Base-by-base conservation (phyloP, 2,797 vertebrate species). In the Propithecus perrieri region DNA sequence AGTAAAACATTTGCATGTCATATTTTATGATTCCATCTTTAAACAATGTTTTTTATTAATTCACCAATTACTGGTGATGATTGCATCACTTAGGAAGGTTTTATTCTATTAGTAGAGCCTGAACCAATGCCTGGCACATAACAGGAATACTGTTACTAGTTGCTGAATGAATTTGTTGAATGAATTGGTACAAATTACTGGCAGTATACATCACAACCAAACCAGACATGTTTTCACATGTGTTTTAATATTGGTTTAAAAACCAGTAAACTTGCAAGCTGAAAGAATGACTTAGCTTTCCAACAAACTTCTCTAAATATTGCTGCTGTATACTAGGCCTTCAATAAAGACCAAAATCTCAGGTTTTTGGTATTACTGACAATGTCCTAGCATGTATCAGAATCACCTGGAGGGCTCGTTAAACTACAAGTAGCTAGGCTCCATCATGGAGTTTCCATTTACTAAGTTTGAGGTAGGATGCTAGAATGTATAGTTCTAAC, bases 101-200 rank as follows among this genome's bases (percentile, higher is more conserved):
- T 95, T 87, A 61, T 57, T 97, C 53, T 91, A 17, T 92, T 74
- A 91, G 71, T 84, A 43, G 35, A 94, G 41, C 28, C 78, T 90
- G 75, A 80, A 94, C 35, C 18, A 90, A 35, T 81, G 46, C 69
- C 96, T 94, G 43, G 72, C 43, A n/a, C 28, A 46, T 41, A 92
- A 53, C 28, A 90, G 76, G 43, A 80, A 50, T 46, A 76, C 33
- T 65, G 15, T 63, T 86, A 59, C 75, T 67, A 59, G 88, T 55
- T 96, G 75, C 61, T 95, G 91, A 89, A 79, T 91, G 84, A 72
- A 83, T 86, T 78, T n/a, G 30, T 92, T 95, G 69, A 78, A 65
- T 46, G 87, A 97, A 94, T 96, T 83, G 18, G 79, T 95, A 69
- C 55, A 91, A 92, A 94, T 95, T 93, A 18, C 63, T 95, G 89